Evolutionary conservation across 2,888 invertebrate species (phyloP), one percentile per base, ranked within the genome.

Genomic region (Anoplius nigerrimus): DNA sequence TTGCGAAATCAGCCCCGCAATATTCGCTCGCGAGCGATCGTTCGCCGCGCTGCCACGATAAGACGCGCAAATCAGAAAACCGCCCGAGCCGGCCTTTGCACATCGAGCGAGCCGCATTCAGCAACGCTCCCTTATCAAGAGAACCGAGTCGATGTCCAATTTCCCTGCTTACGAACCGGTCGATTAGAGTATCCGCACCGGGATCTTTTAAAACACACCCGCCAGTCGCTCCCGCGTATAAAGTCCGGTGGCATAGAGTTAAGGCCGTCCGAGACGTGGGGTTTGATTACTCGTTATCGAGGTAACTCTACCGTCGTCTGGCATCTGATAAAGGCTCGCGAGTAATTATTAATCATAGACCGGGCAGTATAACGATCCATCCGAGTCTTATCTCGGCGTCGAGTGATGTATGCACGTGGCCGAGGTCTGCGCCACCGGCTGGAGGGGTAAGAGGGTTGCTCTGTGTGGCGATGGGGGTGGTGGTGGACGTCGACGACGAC

Each of bases 281-380:
- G 82, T 85, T 86, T 85, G 86, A 86, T 86, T 86, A 86, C 84
- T 86, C 84, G 84, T 85, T 86, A 86, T 86, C 86, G 85, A 81
- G 80, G 82, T 83, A 85, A 84, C 82, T 83, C 82, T 77, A 83
- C 76, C 85, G 81, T 84, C 83, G 84, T 86, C 84, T 84, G 81
- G 80, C 80, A 86, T 86, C 87, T 84, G 87, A 88, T 87, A 85
- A 85, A 82, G 84, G 75, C 81, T 73, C 76, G 79, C 84, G 84
- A 82, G 84, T 87, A 87, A 88, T 87, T 87, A 88, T 87, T 88
- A 87, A 87, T 88, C 87, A 87, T 87, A 86, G 85, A 83, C 81
- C 79, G 79, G 84, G 79, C 81, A 76, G 83, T 82, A 82, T 84
- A 87, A 86, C 86, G 84, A 87, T 87, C 85, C 86, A 86, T 86